Evolutionary conservation across 2,888 invertebrate species (phyloP), one percentile per base, ranked within the genome.

Genomic region (Agrotis exclamationis): DNA sequence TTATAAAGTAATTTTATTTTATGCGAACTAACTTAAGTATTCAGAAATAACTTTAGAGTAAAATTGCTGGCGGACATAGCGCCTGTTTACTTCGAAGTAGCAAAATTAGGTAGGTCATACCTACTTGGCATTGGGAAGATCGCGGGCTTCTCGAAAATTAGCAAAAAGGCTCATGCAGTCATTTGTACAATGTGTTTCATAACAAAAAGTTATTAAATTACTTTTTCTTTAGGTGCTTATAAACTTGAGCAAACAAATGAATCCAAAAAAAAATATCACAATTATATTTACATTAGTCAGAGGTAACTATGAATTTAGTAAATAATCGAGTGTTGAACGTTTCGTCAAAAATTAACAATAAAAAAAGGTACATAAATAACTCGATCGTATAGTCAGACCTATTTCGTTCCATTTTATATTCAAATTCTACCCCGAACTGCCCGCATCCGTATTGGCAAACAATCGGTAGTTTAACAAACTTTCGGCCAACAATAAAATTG

Each of bases 131-230:
- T 45, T 58, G 16, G 16, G 57, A 58, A 58, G 24, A 44, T 28
- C 53, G 5, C 28, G 47, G 18, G n/a, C 11, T 63, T 47, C 33
- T 14, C 24, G 53, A 54, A 79, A 58, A 64, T 50, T 13, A 58
- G 64, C 47, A 48, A 64, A 64, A 39, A 28, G 48, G 44, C 24
- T 24, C 18, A 20, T 28, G 39, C 54, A 63, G 20, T 62, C 28
- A 48, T 48, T 47, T 24, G 67, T 47, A 50, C 63, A 39, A 39
- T 39, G 33, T 59, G 50, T 47, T 63, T 50, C 45, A 3, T 60
- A 33, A 76, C 22, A 54, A 68, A 76, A 44, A 39, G 2, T 60
- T 73, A 18, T 48, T 24, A 28, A 73, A 59, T 14, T 18, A 16
- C 47, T 48, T 20, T 54, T 39, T 7, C 39, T 20, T 47, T 7